Conservation (phyloP, 2,888 invertebrate species). For the Drosophila anomalata region DNA sequence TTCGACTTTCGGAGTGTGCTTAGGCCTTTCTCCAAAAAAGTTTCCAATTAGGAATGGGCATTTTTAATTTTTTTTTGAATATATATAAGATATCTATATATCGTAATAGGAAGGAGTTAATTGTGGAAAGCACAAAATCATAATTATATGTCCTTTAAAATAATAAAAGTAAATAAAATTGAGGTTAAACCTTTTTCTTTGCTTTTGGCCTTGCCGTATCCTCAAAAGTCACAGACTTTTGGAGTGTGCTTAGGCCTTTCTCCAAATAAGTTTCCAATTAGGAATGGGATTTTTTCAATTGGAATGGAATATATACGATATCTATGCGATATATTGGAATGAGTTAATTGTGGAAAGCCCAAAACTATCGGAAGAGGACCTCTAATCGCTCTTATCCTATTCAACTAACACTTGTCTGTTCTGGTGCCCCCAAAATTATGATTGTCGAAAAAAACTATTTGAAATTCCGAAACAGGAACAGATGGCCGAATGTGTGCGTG, state of each 20-base stretch:
- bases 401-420: neutral
- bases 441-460: neutral
- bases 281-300: neutral
- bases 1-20: slow-evolving; percentile 30
- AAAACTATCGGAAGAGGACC: neutral
- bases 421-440: neutral
- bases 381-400: neutral
- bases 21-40: slow-evolving; percentile 1
- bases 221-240: slow-evolving; percentile 31
- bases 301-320: too few species aligned
- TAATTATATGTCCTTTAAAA: neutral
- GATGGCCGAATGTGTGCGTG: slow-evolving; percentile 18
- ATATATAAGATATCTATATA: too few species aligned
- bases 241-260: slow-evolving; percentile 25
- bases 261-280: neutral
- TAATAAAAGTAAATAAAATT: slow-evolving; percentile 16
- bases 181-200: slow-evolving; percentile 26
- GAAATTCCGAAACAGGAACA: slow-evolving; percentile 14
- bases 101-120: too few species aligned
- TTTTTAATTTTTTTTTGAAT: neutral
- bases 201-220: slow-evolving; percentile 27
- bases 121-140: too few species aligned
- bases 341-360: too few species aligned
- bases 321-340: too few species aligned
- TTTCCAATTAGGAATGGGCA: neutral